phyloP scores from a whole-genome alignment of 1,140 invertebrate species.

The Cherax quadricarinatus region DNA sequence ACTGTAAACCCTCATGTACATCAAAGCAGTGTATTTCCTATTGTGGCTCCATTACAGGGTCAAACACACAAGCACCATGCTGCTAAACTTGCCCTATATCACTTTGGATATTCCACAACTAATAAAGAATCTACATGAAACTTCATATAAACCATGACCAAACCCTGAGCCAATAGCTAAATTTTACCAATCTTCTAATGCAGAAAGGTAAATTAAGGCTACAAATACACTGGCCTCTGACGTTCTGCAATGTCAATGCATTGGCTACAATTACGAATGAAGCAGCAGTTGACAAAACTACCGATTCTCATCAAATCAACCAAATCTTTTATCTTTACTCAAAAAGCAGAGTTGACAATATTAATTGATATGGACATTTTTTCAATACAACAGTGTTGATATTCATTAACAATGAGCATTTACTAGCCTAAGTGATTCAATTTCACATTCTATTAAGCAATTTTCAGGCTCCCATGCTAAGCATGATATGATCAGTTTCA shows the following conservation, averaged over 20 bases:
- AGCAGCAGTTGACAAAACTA: background rate
- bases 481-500: constrained; percentile 25
- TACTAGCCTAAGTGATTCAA: constrained; percentile 26
- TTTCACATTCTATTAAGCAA: constrained; percentile 39
- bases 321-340: background rate
- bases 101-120: constrained; percentile 9
- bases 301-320: background rate
- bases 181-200: background rate
- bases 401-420: constrained; percentile 27
- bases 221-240: background rate
- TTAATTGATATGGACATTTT: background rate
- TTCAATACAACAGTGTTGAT: constrained; percentile 12
- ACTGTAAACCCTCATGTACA: constrained; percentile 31
- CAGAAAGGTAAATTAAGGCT: background rate
- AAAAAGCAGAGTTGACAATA: background rate
- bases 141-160: constrained; percentile 17
- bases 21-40: constrained; percentile 30
- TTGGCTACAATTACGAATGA: background rate
- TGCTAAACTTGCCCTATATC: constrained; percentile 16
- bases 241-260: background rate
- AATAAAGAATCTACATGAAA: constrained; percentile 14
- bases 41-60: constrained; percentile 16
- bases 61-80: background rate
- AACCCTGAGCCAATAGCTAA: constrained; percentile 10
- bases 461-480: constrained; percentile 26